Evolutionary conservation across 2,113 vertebrate species (phyloP).

Genomic region (Numida meleagris): DNA sequence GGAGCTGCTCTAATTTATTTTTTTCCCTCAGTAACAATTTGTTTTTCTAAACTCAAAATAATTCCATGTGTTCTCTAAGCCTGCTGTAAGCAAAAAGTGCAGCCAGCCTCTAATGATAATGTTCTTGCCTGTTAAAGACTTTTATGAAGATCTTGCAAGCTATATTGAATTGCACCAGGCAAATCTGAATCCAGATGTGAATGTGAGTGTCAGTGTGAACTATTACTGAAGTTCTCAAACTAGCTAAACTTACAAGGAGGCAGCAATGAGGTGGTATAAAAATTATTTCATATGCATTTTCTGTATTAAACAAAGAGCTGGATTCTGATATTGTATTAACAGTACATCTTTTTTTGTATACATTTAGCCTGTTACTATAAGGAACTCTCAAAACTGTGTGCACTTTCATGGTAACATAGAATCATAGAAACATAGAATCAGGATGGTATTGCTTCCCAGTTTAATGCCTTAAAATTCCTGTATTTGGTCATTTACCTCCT

Average conservation of each 20-base stretch:
- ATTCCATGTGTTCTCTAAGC: too few relatives aligned
- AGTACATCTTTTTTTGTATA: neutral
- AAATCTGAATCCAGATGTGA: too few relatives aligned
- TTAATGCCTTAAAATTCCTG: neutral
- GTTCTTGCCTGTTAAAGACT: too few relatives aligned
- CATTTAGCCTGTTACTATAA: neutral
- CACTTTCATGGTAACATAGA: fast-evolving
- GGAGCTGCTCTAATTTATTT: neutral
- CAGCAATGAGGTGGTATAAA: neutral
- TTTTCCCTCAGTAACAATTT: neutral
- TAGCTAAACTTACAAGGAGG: neutral
- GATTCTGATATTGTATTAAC: neutral
- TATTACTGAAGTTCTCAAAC: too few relatives aligned
- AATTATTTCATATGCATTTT: neutral
- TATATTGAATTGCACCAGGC: too few relatives aligned
- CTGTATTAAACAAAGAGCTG: neutral
- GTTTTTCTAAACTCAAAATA: neutral
- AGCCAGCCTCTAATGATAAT: too few relatives aligned
- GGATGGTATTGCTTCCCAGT: neutral
- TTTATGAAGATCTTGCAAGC: too few relatives aligned
- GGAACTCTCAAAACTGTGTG: neutral
- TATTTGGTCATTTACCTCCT: neutral
- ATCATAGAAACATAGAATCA: too few relatives aligned
- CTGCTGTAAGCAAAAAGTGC: too few relatives aligned
- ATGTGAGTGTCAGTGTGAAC: too few relatives aligned